Conservation (phyloP, 2,888 invertebrate genomes). For the Sclerodermus sp. region DNA sequence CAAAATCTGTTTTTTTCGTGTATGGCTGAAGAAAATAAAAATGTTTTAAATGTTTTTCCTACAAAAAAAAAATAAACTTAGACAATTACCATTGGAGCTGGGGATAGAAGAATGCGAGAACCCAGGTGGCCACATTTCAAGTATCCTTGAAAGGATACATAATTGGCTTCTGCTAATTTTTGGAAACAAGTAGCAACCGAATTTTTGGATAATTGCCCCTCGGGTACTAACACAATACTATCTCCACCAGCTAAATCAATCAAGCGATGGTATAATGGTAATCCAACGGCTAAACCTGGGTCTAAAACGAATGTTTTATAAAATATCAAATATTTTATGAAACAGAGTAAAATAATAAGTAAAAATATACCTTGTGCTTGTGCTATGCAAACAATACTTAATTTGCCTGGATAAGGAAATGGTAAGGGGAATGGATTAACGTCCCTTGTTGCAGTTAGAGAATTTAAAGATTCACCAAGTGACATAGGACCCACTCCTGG, state of each 20-base stretch:
- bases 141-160: constrained; percentile 71
- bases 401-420: constrained; percentile 78
- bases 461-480: constrained; percentile 63
- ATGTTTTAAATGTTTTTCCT: not conserved
- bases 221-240: constrained; percentile 65
- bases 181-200: constrained; percentile 58
- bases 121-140: constrained; percentile 76
- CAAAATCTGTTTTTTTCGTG: constrained; percentile 68
- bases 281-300: constrained; percentile 58
- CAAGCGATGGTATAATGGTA: constrained; percentile 78
- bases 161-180: constrained; percentile 73
- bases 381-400: constrained; percentile 74
- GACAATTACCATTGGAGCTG: constrained; percentile 68
- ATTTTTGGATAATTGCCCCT: constrained; percentile 58
- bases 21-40: constrained; percentile 57
- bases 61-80: not conserved
- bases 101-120: constrained; percentile 73
- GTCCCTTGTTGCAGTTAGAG: constrained; percentile 56
- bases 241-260: constrained; percentile 75
- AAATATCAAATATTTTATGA: not conserved
- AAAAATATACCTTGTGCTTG: constrained; percentile 64
- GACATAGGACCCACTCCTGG: constrained; percentile 70
- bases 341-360: constrained; percentile 14
- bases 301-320: too few species aligned
- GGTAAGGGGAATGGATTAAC: constrained; percentile 69